Conservation (phyloP, 1,140 invertebrate genomes). For the Lutraria rhynchaena region DNA sequence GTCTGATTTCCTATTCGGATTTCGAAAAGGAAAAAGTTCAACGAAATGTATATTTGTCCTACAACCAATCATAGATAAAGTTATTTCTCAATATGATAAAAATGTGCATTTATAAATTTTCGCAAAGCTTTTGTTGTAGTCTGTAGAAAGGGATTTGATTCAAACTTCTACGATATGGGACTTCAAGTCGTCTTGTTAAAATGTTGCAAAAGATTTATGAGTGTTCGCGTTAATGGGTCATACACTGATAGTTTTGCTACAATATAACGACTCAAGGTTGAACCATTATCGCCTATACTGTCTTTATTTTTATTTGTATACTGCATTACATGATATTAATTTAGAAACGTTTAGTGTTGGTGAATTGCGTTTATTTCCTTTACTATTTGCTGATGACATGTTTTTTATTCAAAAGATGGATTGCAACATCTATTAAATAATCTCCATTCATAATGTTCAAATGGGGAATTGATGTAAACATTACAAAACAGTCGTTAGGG, state of each 20-base stretch:
- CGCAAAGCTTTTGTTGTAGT: background rate
- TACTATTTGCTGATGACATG: too few relatives aligned
- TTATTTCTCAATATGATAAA: slow-evolving; percentile 2
- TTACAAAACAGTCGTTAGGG: background rate
- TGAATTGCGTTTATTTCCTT: too few relatives aligned
- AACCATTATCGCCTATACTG: slow-evolving; percentile 34
- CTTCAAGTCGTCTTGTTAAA: slow-evolving; percentile 5
- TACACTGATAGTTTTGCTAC: background rate
- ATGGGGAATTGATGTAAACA: background rate
- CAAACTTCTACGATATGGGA: too few relatives aligned
- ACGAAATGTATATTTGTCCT: slow-evolving; percentile 50
- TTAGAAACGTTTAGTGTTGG: too few relatives aligned
- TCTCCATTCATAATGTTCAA: background rate
- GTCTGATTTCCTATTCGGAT: slow-evolving; percentile 41
- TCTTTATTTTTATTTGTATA: slow-evolving; percentile 31
- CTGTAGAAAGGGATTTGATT: background rate
- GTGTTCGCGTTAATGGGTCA: background rate
- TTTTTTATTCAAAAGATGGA: background rate
- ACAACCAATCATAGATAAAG: slow-evolving; percentile 12
- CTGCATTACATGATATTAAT: too few relatives aligned
- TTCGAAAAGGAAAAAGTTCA: slow-evolving; percentile 16
- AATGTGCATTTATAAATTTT: slow-evolving; percentile 10
- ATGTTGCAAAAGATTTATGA: slow-evolving; percentile 30
- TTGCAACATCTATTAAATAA: background rate
- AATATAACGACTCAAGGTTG: slow-evolving; percentile 6